These are phyloP conservation scores for Ctenomys sociabilis DNA, from an alignment of 2,113 vertebrate genomes.

Conservation along the genomic window DNA sequence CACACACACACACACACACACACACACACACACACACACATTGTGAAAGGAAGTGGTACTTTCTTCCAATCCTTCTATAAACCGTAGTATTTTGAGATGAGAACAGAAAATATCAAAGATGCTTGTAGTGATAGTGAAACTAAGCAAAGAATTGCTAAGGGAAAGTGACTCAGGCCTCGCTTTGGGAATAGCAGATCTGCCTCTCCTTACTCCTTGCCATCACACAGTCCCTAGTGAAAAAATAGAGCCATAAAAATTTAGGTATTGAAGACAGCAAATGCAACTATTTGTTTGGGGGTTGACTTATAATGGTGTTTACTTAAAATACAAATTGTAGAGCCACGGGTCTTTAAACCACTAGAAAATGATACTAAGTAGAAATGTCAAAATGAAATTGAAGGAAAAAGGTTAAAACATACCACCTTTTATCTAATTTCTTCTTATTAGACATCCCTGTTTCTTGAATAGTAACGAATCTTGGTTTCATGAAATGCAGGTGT, in stretches of 20 bases:
- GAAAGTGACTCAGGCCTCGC: neutral
- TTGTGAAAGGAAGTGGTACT: neutral
- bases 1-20: neutral
- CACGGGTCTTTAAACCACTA: neutral
- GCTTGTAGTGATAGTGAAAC: neutral
- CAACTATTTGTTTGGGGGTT: neutral
- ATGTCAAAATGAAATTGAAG: constrained; percentile 48
- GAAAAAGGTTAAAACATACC: neutral
- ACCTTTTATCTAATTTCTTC: neutral
- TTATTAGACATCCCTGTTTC: constrained; percentile 1
- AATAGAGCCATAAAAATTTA: neutral
- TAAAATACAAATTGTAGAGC: neutral
- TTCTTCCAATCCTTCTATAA: neutral
- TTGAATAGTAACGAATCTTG: neutral
- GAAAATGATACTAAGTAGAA: constrained; percentile 15
- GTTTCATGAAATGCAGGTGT: neutral
- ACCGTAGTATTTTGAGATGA: neutral
- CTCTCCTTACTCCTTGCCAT: neutral
- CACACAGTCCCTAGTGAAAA: neutral
- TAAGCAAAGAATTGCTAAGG: neutral
- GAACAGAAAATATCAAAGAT: neutral
- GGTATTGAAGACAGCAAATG: neutral
- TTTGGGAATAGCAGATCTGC: neutral
- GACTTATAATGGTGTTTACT: neutral
- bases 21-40: neutral